A percentile compares a stretch with the other conserved stretches of the same genome.
Evolutionary conservation across 2,888 invertebrate species (phyloP).

Genomic region (Drosophila mettleri): DNA sequence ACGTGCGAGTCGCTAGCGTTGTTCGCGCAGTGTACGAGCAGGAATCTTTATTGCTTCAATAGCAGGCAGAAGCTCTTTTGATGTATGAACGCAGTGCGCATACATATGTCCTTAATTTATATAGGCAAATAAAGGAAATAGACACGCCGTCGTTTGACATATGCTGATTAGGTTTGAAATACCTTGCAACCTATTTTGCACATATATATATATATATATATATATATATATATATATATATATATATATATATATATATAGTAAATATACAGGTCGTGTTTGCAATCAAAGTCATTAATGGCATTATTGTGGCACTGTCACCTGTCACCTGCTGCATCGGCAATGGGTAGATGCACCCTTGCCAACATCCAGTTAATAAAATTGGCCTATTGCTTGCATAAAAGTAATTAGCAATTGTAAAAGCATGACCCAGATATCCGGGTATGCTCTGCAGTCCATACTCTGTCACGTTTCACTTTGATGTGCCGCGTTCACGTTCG

Average conservation of each 20-base stretch:
- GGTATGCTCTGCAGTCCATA: background rate
- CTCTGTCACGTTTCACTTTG: conserved; percentile 29
- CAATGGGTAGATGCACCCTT: conserved; percentile 8
- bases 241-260: conserved; percentile 1
- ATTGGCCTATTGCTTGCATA: conserved; percentile 39
- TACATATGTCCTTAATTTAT: conserved; percentile 30
- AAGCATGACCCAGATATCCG: conserved; percentile 20
- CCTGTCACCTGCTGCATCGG: background rate
- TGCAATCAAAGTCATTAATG: conserved; percentile 43
- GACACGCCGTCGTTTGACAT: conserved; percentile 36
- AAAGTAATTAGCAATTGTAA: conserved; percentile 27
- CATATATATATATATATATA: background rate
- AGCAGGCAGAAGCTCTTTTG: conserved; percentile 27
- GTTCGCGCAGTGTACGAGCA: conserved; percentile 8
- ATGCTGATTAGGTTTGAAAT: conserved; percentile 60
- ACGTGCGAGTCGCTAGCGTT: background rate
- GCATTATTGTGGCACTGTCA: conserved; percentile 38
- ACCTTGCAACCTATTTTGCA: conserved; percentile 43
- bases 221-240: background rate
- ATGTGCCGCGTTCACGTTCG: background rate
- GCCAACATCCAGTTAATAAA: conserved; percentile 46
- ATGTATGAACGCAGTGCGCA: conserved; percentile 27
- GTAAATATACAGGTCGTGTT: conserved; percentile 9
- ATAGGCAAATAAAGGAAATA: conserved; percentile 32
- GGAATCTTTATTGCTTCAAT: conserved; percentile 44